Evolutionary conservation across 1,140 invertebrate species (phyloP), one percentile per base, ranked within the genome.

Genomic region (Scylla paramamosain): DNA sequence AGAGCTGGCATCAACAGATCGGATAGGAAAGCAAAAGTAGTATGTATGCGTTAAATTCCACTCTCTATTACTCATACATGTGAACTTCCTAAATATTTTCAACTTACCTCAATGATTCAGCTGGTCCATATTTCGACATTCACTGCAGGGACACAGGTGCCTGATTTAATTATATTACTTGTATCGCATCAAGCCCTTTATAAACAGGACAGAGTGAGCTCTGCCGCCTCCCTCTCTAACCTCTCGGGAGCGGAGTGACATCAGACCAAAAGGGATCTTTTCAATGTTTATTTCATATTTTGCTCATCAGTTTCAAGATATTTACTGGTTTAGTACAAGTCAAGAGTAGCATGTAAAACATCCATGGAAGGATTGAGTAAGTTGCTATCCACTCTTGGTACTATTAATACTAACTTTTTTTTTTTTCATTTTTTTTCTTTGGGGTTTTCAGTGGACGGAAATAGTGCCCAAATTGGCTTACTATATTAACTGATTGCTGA

Each of bases 401-500:
- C n/a, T 77, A n/a, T n/a, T n/a, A n/a, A 88, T 16, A n/a, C 86
- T 20, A 29, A 29, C 12, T 46, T 25, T 25, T 46, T 48, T 90
- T n/a, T n/a, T n/a, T 90, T 87, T 88, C 14, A 91, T n/a, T n/a
- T 12, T 48, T 39, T 52, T n/a, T 31, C 14, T 67, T 45, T 29
- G 28, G 4, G 82, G 46, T 87, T 87, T 32, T 83, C 83, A 93
- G 87, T 93, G 92, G 48, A 93, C 84, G 92, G 84, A 93, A 93
- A 93, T 77, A 7, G n/a, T n/a, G 67, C 67, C 67, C 29, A 88
- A 84, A 46, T 29, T 45, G 12, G 29, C 20, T 31, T 25, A 67
- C 59, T 46, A 84, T 12, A 14, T 77, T 84, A 31, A 77, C 4
- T 84, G 12, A 25, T 32, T 46, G 48, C 82, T 82, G 39, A 84